A percentile compares a stretch with the other conserved stretches of the same genome.
These are phyloP conservation scores for Drosophila yooni DNA, from an alignment of 2,888 invertebrate species.

Conservation along the genomic window DNA sequence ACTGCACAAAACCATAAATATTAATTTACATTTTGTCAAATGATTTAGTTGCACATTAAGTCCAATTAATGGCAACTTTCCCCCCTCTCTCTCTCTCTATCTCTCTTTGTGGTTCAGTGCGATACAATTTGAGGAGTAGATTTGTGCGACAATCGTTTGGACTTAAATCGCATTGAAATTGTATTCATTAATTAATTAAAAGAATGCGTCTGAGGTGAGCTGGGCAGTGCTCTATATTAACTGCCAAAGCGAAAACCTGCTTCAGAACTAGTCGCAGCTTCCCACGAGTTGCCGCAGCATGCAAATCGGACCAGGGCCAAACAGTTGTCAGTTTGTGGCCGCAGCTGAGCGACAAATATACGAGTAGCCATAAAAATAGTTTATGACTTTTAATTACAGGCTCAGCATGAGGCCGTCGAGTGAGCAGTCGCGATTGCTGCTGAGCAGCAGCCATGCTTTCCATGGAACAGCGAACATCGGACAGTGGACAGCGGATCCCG, in stretches of 20 bases:
- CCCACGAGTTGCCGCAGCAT: conserved; percentile 50
- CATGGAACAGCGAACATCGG: conserved; percentile 10
- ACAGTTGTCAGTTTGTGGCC: conserved; percentile 73
- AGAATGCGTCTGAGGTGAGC: conserved; percentile 8
- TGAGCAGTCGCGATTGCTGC: conserved; percentile 41
- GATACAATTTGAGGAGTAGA: conserved; percentile 19
- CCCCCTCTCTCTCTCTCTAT: too few species aligned
- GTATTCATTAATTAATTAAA: conserved; percentile 40
- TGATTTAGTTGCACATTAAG: conserved; percentile 68
- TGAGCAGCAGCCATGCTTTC: conserved; percentile 31
- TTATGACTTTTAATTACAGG: conserved; percentile 77
- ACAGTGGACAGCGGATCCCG: conserved; percentile 8
- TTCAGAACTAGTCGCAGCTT: conserved; percentile 12
- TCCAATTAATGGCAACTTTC: conserved; percentile 59
- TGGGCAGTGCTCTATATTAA: not conserved
- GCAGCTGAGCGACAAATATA: conserved; percentile 72
- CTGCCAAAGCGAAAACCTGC: conserved; percentile 18
- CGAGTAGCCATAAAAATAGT: conserved; percentile 73
- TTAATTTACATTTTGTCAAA: conserved; percentile 72
- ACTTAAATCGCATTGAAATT: conserved; percentile 5
- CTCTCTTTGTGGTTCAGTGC: conserved; percentile 27
- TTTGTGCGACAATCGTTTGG: not conserved
- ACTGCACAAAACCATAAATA: conserved; percentile 59
- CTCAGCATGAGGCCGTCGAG: conserved; percentile 67
- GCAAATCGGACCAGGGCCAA: conserved; percentile 67